Conservation (phyloP, 2,888 invertebrate species). For the Coenonympha arcania region DNA sequence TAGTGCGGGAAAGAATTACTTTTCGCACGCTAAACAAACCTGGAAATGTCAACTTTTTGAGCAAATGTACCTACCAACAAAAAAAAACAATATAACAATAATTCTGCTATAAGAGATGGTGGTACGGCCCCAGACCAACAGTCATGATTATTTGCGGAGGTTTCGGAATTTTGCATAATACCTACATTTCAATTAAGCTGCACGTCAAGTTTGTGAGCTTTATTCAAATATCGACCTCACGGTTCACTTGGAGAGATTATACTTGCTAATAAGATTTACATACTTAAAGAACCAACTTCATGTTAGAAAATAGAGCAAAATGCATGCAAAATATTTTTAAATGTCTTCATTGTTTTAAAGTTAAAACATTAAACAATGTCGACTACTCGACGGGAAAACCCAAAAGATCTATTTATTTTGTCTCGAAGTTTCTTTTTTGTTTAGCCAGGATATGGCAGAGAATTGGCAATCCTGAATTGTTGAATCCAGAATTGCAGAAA, state of each 20-base stretch:
- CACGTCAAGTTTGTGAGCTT: slow-evolving; percentile 51
- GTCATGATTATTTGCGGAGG: slow-evolving; percentile 28
- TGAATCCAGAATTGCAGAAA: no score
- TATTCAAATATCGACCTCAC: slow-evolving; percentile 62
- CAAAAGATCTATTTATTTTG: not conserved
- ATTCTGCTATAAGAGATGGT: no score
- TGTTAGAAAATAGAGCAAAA: slow-evolving; percentile 7
- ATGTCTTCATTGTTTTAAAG: slow-evolving; percentile 8
- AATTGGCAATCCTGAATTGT: no score
- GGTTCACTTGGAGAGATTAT: slow-evolving; percentile 39
- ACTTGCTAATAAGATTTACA: slow-evolving; percentile 36
- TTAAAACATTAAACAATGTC: no score
- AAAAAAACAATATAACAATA: no score
- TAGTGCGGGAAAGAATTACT: no score
- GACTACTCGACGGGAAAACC: no score
- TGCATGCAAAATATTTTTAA: slow-evolving; percentile 9
- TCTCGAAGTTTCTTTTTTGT: not conserved
- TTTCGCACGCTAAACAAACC: no score
- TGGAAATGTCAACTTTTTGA: no score
- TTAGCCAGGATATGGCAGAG: no score
- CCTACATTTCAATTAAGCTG: slow-evolving; percentile 61
- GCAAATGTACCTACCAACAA: no score
- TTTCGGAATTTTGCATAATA: slow-evolving; percentile 58
- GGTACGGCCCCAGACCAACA: slow-evolving; percentile 34
- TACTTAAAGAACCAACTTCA: slow-evolving; percentile 25